Percentiles rank a stretch among this genome's conserved stretches.
These are phyloP conservation scores for Cyclophora albipunctata DNA, from an alignment of 2,888 invertebrate genomes.

Conservation along the genomic window DNA sequence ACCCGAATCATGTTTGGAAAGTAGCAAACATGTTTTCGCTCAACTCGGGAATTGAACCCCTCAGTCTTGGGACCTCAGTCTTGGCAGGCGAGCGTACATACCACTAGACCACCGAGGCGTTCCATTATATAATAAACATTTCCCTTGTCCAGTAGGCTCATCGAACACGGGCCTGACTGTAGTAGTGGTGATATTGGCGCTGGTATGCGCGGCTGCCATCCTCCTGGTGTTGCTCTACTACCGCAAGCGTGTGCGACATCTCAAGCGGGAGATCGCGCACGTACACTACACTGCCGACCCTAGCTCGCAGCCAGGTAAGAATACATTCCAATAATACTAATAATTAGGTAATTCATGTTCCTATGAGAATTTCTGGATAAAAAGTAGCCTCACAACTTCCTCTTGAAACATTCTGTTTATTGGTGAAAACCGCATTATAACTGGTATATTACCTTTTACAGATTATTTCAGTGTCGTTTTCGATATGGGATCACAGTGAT, in stretches of 20 bases:
- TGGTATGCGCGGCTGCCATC: slow-evolving; percentile 76
- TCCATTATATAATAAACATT: too few relatives aligned
- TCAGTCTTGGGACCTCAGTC: too few relatives aligned
- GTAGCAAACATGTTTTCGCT: too few relatives aligned
- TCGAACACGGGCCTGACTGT: slow-evolving; percentile 77
- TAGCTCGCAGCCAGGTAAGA: slow-evolving; percentile 74
- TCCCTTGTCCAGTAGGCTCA: slow-evolving; percentile 24
- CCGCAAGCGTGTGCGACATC: slow-evolving; percentile 84
- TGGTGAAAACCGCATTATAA: neutral
- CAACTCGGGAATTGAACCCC: too few relatives aligned
- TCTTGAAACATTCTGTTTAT: neutral
- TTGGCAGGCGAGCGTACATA: too few relatives aligned
- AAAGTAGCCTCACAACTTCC: neutral
- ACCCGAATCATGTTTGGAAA: too few relatives aligned
- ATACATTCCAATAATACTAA: too few relatives aligned
- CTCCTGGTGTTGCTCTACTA: slow-evolving; percentile 83
- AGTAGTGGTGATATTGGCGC: slow-evolving; percentile 79
- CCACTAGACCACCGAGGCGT: too few relatives aligned
- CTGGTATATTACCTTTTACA: neutral
- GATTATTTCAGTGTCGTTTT: neutral
- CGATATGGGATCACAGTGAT: neutral
- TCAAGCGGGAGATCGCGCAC: slow-evolving; percentile 91
- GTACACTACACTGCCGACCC: slow-evolving; percentile 92
- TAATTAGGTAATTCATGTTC: too few relatives aligned
- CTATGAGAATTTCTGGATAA: neutral